Conservation (phyloP, 2,113 vertebrate genomes). For the Carassius auratus region DNA sequence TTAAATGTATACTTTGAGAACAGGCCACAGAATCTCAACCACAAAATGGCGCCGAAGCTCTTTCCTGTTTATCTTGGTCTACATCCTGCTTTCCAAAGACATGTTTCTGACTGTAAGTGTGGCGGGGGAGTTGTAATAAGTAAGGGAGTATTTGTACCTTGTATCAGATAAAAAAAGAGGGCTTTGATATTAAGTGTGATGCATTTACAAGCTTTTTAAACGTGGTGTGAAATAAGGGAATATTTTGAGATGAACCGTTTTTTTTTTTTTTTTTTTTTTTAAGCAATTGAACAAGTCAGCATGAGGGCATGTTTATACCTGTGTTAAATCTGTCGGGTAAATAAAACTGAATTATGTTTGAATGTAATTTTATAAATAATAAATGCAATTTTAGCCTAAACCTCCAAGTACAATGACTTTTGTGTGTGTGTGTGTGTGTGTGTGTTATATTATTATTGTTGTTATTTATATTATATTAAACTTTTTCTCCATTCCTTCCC, state of each 20-base stretch:
- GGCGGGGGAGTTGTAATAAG: conserved; percentile 34
- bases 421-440: not conserved
- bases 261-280: conserved; percentile 29
- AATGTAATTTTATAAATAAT: conserved; percentile 71
- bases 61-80: conserved; percentile 48
- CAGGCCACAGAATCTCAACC: conserved; percentile 29
- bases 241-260: conserved; percentile 50
- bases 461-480: too few species aligned
- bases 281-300: conserved; percentile 34
- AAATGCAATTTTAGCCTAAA: conserved; percentile 57
- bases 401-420: not conserved
- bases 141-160: conserved; percentile 51
- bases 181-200: conserved; percentile 48
- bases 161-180: conserved; percentile 43
- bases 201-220: conserved; percentile 53
- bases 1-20: conserved; percentile 46
- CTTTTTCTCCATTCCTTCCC: too few species aligned
- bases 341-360: conserved; percentile 57
- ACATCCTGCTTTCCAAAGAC: conserved; percentile 55
- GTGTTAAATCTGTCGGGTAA: conserved; percentile 42
- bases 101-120: conserved; percentile 48
- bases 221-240: conserved; percentile 50
- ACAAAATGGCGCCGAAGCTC: conserved; percentile 39
- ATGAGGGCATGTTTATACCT: conserved; percentile 48
- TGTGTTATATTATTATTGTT: too few species aligned